A percentile compares a stretch with the other conserved stretches of the same genome.
Conservation (phyloP, 1,140 invertebrate genomes). For the Metopolophium dirhodum region DNA sequence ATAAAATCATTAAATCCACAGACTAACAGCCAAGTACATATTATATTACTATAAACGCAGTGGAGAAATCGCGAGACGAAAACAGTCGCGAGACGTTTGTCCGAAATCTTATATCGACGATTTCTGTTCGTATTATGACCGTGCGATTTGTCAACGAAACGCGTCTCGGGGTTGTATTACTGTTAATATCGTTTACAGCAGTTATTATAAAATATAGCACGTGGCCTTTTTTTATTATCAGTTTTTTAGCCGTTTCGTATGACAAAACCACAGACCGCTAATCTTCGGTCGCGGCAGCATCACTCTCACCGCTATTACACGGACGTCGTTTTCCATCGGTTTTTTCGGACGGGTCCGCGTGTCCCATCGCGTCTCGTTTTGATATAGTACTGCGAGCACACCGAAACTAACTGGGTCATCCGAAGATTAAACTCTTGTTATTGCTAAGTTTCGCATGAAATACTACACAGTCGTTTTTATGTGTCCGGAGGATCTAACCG, state of each 20-base stretch:
- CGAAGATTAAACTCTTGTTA: slow-evolving; percentile 26
- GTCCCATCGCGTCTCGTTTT: background rate
- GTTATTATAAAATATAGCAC: background rate
- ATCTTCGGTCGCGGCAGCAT: background rate
- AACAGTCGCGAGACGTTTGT: background rate
- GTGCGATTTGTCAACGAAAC: background rate
- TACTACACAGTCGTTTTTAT: slow-evolving; percentile 13
- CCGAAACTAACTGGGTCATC: background rate
- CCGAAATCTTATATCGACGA: background rate
- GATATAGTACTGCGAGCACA: too few relatives aligned
- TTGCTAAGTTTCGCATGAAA: background rate
- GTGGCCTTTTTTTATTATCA: background rate
- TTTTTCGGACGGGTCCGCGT: background rate
- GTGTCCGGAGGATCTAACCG: background rate
- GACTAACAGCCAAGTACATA: too few relatives aligned
- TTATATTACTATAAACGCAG: background rate
- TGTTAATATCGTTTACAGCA: background rate
- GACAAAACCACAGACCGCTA: background rate
- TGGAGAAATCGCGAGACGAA: background rate
- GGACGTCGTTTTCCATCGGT: background rate
- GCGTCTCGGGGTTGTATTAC: background rate
- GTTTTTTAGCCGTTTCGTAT: background rate
- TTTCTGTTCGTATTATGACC: background rate
- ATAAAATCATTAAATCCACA: too few relatives aligned
- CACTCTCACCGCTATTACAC: background rate